Percentiles rank a stretch among this genome's conserved stretches.
Conservation (phyloP, 2,888 invertebrate genomes). For the Hyles lineata region DNA sequence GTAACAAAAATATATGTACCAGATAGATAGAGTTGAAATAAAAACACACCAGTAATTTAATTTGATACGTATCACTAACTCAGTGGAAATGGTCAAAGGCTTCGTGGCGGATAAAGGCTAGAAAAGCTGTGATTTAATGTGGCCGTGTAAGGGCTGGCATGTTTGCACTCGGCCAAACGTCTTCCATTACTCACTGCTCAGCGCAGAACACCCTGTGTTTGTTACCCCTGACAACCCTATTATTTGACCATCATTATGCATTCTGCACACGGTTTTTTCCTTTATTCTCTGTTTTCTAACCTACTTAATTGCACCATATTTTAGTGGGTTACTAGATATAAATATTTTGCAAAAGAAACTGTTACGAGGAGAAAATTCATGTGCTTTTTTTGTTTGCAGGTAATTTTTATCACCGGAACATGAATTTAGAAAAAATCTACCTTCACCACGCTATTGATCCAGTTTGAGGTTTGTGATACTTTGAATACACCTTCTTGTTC, state of each 20-base stretch:
- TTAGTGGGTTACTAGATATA: neutral
- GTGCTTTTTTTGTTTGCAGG: slow-evolving; percentile 13
- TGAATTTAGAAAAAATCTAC: neutral
- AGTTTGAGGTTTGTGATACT: neutral
- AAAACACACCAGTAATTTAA: neutral
- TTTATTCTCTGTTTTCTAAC: slow-evolving; percentile 15
- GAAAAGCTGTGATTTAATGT: slow-evolving; percentile 61
- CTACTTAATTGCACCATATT: neutral
- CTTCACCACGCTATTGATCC: neutral
- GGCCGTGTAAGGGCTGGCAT: slow-evolving; percentile 51
- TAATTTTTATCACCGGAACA: neutral
- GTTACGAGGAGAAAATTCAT: neutral
- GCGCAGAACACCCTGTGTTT: slow-evolving; percentile 54
- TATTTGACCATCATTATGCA: slow-evolving; percentile 68
- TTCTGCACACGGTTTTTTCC: slow-evolving; percentile 49
- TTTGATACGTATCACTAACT: neutral
- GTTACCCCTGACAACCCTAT: slow-evolving; percentile 66
- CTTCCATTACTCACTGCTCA: slow-evolving; percentile 62
- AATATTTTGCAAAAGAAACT: neutral
- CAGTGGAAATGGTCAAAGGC: neutral
- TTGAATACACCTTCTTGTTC: too few species aligned
- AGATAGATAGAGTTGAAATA: too few species aligned
- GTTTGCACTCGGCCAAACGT: slow-evolving; percentile 51
- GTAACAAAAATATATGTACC: too few species aligned
- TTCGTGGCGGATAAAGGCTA: slow-evolving; percentile 1